A percentile compares a stretch with the other conserved stretches of the same genome.
These are phyloP conservation scores for Sebastes jordani DNA, from an alignment of 2,797 vertebrate species.

Conservation along the genomic window DNA sequence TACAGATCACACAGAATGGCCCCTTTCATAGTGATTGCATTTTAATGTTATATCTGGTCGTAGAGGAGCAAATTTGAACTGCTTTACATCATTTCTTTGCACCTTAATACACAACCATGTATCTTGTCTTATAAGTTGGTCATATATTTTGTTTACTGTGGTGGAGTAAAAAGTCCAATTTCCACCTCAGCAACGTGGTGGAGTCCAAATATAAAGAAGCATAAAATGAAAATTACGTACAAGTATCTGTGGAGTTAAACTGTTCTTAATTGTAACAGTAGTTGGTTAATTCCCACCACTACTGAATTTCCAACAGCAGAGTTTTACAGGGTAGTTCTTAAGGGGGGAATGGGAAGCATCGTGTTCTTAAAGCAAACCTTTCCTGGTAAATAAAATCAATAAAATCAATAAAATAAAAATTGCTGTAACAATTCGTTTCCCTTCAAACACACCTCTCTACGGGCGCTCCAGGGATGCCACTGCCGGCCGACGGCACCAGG, in stretches of 20 bases:
- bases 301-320: no score
- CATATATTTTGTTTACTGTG: no score
- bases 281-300: background rate
- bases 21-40: background rate
- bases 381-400: background rate
- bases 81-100: no score
- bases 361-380: background rate
- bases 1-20: background rate
- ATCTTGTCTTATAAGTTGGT: no score
- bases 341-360: background rate
- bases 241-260: background rate
- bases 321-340: no score
- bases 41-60: no score
- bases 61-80: no score
- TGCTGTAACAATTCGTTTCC: background rate
- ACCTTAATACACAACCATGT: no score
- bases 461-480: conserved; percentile 94
- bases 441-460: conserved; percentile 86
- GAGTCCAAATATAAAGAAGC: background rate
- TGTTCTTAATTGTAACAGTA: background rate
- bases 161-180: background rate
- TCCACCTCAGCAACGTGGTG: background rate
- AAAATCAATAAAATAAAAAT: background rate
- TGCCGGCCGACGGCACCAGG: conserved; percentile 94
- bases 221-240: background rate